Evolutionary conservation across 2,888 invertebrate species (phyloP).

Genomic region (Mesorhabditis spiculigera): DNA sequence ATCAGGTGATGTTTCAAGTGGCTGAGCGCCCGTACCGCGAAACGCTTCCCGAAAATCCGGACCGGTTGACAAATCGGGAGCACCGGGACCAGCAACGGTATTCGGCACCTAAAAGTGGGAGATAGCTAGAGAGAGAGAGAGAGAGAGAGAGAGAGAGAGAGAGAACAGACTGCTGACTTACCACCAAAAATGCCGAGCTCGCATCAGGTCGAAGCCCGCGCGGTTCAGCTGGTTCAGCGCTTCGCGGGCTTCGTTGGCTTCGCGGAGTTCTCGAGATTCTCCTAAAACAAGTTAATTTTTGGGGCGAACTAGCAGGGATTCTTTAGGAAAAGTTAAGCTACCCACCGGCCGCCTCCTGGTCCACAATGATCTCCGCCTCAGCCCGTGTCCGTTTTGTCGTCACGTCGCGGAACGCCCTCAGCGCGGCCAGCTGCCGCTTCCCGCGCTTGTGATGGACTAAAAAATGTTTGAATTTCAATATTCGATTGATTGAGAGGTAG

Average conservation of each 20-base stretch:
- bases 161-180: neutral
- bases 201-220: neutral
- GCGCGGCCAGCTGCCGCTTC: neutral
- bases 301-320: neutral
- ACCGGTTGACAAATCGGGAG: neutral
- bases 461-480: too few species aligned
- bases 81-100: neutral
- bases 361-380: neutral
- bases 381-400: neutral
- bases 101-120: neutral
- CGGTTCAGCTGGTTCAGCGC: neutral
- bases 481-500: too few species aligned
- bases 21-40: neutral
- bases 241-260: neutral
- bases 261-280: neutral
- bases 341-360: neutral
- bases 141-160: neutral
- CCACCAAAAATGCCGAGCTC: constrained; percentile 5
- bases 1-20: neutral
- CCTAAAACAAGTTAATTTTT: neutral
- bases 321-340: neutral
- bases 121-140: too few species aligned
- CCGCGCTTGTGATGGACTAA: neutral
- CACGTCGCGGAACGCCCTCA: neutral
- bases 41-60: constrained; percentile 1